Evolutionary conservation across 2,797 vertebrate genomes (phyloP), one percentile per base, ranked within the genome.

Genomic region (Sphenodon punctatus): DNA sequence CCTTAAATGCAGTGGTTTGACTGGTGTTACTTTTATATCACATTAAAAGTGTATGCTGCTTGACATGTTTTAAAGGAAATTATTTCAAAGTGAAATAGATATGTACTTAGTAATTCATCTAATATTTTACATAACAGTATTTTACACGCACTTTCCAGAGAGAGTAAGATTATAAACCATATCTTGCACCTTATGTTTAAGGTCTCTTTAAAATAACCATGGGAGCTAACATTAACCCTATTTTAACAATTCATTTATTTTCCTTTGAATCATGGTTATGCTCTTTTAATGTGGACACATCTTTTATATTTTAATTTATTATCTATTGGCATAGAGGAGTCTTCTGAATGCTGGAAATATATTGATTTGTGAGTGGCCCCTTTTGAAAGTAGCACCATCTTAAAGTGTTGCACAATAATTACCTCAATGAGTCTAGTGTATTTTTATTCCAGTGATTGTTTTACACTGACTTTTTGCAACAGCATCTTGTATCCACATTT

Each of bases 301-400:
- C 83, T 88, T 93, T 90, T 93, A n/a, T 93, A 87, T 88, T 91
- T 90, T 94, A 89, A 92, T 92, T 94, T 94, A 92, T 93, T 90
- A 80, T 86, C 78, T 89, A 14, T 69, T 85, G 84, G 78, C 84
- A 71, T 80, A 51, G 82, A 90, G 88, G 68, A 73, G 82, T 92
- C 80, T 93, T 76, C 92, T 67, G 10, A 81, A 85, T 91, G 87
- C 84, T 93, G 84, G 89, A 89, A 79, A 90, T 71, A 84, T 58
- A 36, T 56, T 80, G 34, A 91, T 70, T 78, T 93, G 83, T 90
- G 76, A 82, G 4, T 53, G 74, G 88, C 72, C 84, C 90, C 85
- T 76, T 91, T 89, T 90, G 89, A 89, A 65, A 81, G 80, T 85
- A 91, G 53, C 85, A 68, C 87, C 92, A 77, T 63, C 89, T 61